Evolutionary conservation across 2,888 invertebrate species (phyloP).

Genomic region (Alloplasta piceator): DNA sequence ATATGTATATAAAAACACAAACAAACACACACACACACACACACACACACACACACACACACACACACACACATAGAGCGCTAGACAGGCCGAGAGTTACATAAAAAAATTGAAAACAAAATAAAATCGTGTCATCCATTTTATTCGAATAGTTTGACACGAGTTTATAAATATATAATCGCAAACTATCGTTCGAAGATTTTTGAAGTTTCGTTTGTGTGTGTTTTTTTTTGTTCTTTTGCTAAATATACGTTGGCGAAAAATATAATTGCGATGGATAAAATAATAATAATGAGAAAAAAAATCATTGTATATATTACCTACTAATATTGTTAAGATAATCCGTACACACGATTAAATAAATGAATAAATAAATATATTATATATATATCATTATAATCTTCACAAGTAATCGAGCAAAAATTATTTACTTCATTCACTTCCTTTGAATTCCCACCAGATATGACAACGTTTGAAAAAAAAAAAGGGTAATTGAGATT

Average conservation of each 20-base stretch:
- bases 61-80: constrained; percentile 62
- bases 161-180: constrained; percentile 55
- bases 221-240: constrained; percentile 64
- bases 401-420: constrained; percentile 70
- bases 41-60: constrained; percentile 62
- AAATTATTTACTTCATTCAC: constrained; percentile 49
- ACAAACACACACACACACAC: constrained; percentile 61
- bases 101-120: constrained; percentile 46
- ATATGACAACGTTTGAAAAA: neutral
- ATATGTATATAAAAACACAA: constrained; percentile 53
- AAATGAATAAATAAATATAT: constrained; percentile 63
- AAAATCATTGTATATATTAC: constrained; percentile 57
- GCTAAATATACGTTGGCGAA: constrained; percentile 70
- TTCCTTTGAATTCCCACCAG: neutral
- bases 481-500: neutral
- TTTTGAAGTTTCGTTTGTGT: constrained; percentile 74
- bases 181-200: constrained; percentile 68
- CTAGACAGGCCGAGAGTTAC: constrained; percentile 61
- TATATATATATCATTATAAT: constrained; percentile 75
- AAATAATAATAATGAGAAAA: too few species aligned
- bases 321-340: constrained; percentile 61
- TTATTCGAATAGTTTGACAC: constrained; percentile 63
- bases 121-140: constrained; percentile 66
- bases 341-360: constrained; percentile 62
- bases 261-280: constrained; percentile 56